Base-by-base conservation (phyloP, 2,113 vertebrate species). In the Tringa solitaria region DNA sequence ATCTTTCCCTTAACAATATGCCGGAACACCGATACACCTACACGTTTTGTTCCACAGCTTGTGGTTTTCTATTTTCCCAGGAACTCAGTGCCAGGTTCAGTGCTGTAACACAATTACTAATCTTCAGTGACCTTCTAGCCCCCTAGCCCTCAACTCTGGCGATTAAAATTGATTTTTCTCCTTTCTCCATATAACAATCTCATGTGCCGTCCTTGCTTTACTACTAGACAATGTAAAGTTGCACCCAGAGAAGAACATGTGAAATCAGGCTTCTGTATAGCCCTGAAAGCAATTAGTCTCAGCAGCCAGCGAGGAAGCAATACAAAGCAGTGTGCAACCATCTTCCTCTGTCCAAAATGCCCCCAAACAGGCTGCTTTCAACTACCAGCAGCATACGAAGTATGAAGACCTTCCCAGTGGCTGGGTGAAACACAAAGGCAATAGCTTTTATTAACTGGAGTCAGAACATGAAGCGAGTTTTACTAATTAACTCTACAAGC, bases 141-240 rank as follows among this genome's bases (percentile, higher is more conserved):
- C 5, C 13, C 33, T 18, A 80, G 39, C 37, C 84, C 73, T 77
- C 59, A n/a, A 59, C 59, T 73, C 43, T 33, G 21, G 76, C 8
- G 3, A 93, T 90, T 91, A 89, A 45, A 86, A 84, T 82, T 5
- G 27, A 93, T 95, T 96, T 72, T 91, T 77, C 70, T 86, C 51
- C 23, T 72, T 84, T 84, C 45, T 79, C 41, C 50, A 64, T 82
- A 59, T 22, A 93, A 61, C 87, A 81, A 56, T 23, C 81, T 84
- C 67, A 41, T 5, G 2, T 41, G 57, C 65, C 81, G 37, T 41
- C 87, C 80, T 84, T 53, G 39, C 35, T 77, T 85, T 92, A 46
- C 87, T 86, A 35, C 72, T 68, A 79, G 84, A 86, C 39, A 65
- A 81, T 5, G 37, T 51, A 73, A 81, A 96, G 70, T 90, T 88